Conservation (phyloP, 1,140 invertebrate species). For the Leptinotarsa lineolata region DNA sequence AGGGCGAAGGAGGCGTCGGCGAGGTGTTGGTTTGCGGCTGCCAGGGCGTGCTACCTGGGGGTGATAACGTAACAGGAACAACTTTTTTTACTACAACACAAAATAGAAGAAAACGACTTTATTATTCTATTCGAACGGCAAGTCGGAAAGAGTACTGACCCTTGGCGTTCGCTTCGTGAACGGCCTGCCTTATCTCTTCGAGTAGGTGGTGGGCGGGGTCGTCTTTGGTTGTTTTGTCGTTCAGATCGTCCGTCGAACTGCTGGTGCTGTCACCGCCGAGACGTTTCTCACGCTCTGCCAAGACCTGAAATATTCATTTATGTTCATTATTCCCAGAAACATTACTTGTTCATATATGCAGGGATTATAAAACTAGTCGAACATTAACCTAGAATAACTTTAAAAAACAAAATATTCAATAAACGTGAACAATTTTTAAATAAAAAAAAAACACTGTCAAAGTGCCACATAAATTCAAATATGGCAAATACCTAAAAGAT, state of each 20-base stretch:
- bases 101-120: constrained; percentile 13
- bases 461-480: no score
- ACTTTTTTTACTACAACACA: constrained; percentile 64
- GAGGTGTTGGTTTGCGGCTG: constrained; percentile 57
- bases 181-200: constrained; percentile 81
- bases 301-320: constrained; percentile 44
- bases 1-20: constrained; percentile 64
- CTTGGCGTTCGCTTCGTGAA: constrained; percentile 81
- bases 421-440: no score
- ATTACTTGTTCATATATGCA: no score
- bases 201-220: constrained; percentile 75
- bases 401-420: no score
- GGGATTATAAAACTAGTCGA: background rate
- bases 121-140: background rate
- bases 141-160: constrained; percentile 58
- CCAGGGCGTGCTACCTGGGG: constrained; percentile 63
- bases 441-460: no score
- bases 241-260: constrained; percentile 68
- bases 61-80: constrained; percentile 62
- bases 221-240: constrained; percentile 60
- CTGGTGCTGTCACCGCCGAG: constrained; percentile 64
- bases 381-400: background rate
- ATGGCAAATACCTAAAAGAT: no score
- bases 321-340: background rate
- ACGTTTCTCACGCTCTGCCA: constrained; percentile 54